phyloP scores from a whole-genome alignment of 2,113 vertebrate genomes.

The Peromyscus maniculatus region DNA sequence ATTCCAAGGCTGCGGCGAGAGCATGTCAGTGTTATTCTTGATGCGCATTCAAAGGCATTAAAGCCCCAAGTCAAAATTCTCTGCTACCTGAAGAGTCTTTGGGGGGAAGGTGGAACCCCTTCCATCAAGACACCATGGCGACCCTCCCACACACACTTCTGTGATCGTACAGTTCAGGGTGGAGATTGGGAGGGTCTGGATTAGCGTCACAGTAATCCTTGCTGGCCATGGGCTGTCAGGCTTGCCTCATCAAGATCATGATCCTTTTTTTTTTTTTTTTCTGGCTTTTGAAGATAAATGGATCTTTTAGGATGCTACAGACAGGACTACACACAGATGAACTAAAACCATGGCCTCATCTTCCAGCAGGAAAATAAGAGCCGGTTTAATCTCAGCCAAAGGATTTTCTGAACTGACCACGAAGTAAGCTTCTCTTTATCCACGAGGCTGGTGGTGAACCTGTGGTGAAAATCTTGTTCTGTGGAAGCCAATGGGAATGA shows the following conservation, averaged over 20 bases:
- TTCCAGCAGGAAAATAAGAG: slow-evolving; percentile 58
- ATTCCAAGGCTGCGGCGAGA: slow-evolving; percentile 83
- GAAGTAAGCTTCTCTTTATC: neutral
- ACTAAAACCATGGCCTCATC: neutral
- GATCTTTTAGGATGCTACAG: slow-evolving; percentile 16
- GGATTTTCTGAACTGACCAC: slow-evolving; percentile 60
- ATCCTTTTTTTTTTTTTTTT: slow-evolving; percentile 12
- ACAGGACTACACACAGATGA: slow-evolving; percentile 44
- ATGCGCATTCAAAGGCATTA: slow-evolving; percentile 70
- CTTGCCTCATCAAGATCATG: neutral
- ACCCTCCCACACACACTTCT: neutral
- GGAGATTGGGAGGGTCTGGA: neutral
- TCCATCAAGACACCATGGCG: neutral
- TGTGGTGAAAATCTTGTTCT: neutral
- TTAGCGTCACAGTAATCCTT: neutral
- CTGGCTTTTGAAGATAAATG: slow-evolving; percentile 68
- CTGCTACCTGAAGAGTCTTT: slow-evolving; percentile 32
- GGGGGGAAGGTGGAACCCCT: slow-evolving; percentile 44
- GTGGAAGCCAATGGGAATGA: neutral
- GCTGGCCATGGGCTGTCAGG: neutral
- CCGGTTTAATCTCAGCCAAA: slow-evolving; percentile 67
- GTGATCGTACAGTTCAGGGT: accelerated
- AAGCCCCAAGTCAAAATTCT: slow-evolving; percentile 77
- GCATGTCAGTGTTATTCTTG: slow-evolving; percentile 79
- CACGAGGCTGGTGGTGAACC: neutral